A percentile compares a stretch with the other conserved stretches of the same genome.
These are phyloP conservation scores for Conus ventricosus DNA, from an alignment of 1,140 invertebrate species.

Conservation along the genomic window DNA sequence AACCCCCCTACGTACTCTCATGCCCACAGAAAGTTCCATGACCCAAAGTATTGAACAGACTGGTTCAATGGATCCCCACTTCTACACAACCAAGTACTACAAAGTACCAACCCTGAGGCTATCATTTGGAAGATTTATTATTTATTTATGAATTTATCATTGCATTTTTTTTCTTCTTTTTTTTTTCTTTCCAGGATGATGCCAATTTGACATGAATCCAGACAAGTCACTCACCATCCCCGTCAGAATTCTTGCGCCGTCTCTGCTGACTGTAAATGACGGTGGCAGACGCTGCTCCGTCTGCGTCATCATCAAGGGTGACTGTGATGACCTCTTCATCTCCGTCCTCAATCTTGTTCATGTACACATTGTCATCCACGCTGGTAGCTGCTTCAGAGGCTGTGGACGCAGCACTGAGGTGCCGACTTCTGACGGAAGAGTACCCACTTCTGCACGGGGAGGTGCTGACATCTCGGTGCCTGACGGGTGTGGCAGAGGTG, in stretches of 20 bases:
- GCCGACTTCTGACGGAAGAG: slow-evolving; percentile 2
- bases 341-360: background rate
- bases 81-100: too few species aligned
- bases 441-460: slow-evolving; percentile 35
- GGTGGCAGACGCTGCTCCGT: background rate
- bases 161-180: too few species aligned
- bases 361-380: slow-evolving; percentile 16
- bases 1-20: too few species aligned
- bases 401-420: slow-evolving; percentile 41
- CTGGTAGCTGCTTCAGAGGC: slow-evolving; percentile 48
- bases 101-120: too few species aligned
- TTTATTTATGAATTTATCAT: too few species aligned
- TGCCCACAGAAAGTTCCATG: too few species aligned
- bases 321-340: background rate
- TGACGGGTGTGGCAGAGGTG: background rate
- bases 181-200: too few species aligned
- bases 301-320: background rate
- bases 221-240: slow-evolving; percentile 20
- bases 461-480: slow-evolving; percentile 1
- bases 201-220: too few species aligned
- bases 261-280: slow-evolving; percentile 12
- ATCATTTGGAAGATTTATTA: too few species aligned
- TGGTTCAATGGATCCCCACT: too few species aligned
- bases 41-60: too few species aligned
- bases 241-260: slow-evolving; percentile 31